These are phyloP conservation scores for Caloenas nicobarica DNA, from an alignment of 2,113 vertebrate genomes.

Conservation along the genomic window DNA sequence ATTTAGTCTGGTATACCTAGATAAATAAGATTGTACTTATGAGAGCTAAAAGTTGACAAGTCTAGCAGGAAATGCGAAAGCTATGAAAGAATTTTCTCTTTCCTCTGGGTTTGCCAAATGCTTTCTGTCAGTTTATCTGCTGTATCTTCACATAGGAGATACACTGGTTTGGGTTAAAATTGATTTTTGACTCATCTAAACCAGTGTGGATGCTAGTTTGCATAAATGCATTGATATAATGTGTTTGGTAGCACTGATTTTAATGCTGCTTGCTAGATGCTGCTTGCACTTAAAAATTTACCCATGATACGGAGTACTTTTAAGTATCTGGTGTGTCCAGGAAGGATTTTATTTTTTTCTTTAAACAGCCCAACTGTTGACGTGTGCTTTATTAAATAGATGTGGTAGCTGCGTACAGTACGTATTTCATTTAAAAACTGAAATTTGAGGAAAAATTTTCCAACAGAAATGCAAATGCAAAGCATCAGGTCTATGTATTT, in stretches of 20 bases:
- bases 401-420: background rate
- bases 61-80: background rate
- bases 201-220: background rate
- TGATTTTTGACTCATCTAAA: background rate
- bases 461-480: background rate
- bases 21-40: background rate
- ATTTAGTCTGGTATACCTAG: background rate
- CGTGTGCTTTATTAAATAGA: background rate
- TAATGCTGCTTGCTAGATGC: background rate
- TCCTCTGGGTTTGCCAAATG: background rate
- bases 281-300: background rate
- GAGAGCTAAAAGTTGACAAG: background rate
- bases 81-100: background rate
- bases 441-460: background rate
- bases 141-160: background rate
- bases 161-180: background rate
- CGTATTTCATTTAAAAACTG: background rate
- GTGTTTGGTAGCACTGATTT: background rate
- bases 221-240: background rate
- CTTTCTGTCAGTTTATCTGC: background rate
- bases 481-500: background rate
- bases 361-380: background rate
- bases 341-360: background rate
- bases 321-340: background rate
- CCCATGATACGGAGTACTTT: accelerated